Percentiles rank a stretch among this genome's conserved stretches.
These are phyloP conservation scores for Leucania comma DNA, from an alignment of 2,888 invertebrate species.

Conservation along the genomic window DNA sequence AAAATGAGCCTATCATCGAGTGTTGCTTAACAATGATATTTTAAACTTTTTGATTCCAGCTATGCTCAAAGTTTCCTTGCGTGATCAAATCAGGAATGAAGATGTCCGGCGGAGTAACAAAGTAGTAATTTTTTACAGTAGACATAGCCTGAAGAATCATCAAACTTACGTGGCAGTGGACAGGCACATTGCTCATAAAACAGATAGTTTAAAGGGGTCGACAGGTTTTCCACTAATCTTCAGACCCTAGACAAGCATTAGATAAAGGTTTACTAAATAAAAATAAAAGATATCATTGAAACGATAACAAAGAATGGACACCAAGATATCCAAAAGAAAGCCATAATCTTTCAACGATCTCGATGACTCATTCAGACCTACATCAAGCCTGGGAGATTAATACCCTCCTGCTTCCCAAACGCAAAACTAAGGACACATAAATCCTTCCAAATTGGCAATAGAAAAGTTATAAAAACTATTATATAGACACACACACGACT, in stretches of 20 bases:
- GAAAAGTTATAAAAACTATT: slow-evolving; percentile 42
- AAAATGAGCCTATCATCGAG: neutral
- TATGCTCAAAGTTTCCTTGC: neutral
- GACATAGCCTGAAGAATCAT: neutral
- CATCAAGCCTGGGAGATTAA: slow-evolving; percentile 41
- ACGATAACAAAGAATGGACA: neutral
- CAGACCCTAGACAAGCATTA: too few relatives aligned
- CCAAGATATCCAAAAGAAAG: too few relatives aligned
- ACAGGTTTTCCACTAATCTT: neutral
- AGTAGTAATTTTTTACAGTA: too few relatives aligned
- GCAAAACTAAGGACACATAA: slow-evolving; percentile 56
- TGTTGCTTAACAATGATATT: neutral
- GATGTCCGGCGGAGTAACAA: too few relatives aligned
- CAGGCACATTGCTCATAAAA: neutral
- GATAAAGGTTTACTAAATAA: too few relatives aligned
- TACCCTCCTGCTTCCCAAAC: slow-evolving; percentile 49
- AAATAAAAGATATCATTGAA: neutral
- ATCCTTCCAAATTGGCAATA: slow-evolving; percentile 60
- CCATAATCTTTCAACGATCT: neutral
- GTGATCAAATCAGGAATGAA: too few relatives aligned
- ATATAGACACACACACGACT: slow-evolving; percentile 27
- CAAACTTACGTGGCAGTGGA: neutral
- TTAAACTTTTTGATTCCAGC: neutral
- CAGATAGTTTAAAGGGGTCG: too few relatives aligned
- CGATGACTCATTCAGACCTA: slow-evolving; percentile 1